phyloP scores from a whole-genome alignment of 2,888 invertebrate species.

The Lasioglossum malachurum region DNA sequence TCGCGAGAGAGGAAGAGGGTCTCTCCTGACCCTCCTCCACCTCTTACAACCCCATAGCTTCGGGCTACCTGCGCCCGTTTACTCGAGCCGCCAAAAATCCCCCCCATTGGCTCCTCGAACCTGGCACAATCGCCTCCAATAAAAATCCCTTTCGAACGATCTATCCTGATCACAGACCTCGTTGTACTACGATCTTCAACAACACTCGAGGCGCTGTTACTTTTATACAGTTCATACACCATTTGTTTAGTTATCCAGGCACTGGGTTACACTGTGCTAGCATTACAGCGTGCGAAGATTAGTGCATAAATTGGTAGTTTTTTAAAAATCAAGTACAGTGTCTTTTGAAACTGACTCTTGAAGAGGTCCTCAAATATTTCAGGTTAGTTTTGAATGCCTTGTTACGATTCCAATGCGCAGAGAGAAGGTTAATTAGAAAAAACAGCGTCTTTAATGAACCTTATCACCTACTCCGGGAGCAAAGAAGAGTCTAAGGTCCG shows the following conservation, averaged over 20 bases:
- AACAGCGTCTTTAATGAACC: not conserved
- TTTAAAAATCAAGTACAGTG: not conserved
- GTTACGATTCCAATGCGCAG: no score
- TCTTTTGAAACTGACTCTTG: not conserved
- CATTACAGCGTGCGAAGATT: not conserved
- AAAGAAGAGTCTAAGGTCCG: not conserved
- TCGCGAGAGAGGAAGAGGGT: slow-evolving; percentile 55
- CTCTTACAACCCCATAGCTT: slow-evolving; percentile 77
- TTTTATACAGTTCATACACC: not conserved
- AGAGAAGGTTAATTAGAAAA: no score
- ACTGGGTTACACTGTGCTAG: not conserved
- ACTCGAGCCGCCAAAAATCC: slow-evolving; percentile 75
- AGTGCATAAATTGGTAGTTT: not conserved
- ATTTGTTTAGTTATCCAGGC: not conserved
- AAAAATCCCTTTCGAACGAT: not conserved
- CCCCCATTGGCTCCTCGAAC: not conserved
- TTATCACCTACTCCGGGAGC: not conserved
- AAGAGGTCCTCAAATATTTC: not conserved
- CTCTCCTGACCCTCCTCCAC: slow-evolving; percentile 72
- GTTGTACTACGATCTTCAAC: not conserved
- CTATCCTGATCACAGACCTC: slow-evolving; percentile 18
- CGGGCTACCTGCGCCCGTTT: slow-evolving; percentile 80
- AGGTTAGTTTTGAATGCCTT: not conserved
- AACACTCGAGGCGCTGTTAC: not conserved
- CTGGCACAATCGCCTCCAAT: not conserved